phyloP scores from a whole-genome alignment of 2,797 vertebrate species.

The Chromis chromis region DNA sequence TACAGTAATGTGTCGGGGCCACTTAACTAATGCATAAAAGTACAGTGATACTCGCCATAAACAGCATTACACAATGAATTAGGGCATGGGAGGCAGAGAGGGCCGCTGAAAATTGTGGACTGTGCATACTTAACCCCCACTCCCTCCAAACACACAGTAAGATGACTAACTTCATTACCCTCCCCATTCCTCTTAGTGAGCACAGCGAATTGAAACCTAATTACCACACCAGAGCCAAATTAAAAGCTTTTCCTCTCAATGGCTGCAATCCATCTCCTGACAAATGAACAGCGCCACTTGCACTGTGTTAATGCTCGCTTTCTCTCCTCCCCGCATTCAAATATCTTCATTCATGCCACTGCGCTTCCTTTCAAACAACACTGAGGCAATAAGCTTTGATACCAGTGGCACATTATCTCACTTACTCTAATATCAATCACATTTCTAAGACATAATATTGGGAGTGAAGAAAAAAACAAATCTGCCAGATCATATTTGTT shows the following conservation, averaged over 20 bases:
- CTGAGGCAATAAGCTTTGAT: slow-evolving; percentile 54
- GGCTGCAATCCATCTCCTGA: slow-evolving; percentile 81
- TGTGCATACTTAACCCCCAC: slow-evolving; percentile 64
- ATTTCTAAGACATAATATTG: slow-evolving; percentile 34
- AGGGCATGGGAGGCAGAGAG: slow-evolving; percentile 61
- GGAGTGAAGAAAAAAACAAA: slow-evolving; percentile 32
- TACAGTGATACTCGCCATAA: slow-evolving; percentile 81
- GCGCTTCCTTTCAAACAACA: slow-evolving; percentile 55
- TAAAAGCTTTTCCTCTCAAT: slow-evolving; percentile 85
- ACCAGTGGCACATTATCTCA: slow-evolving; percentile 54
- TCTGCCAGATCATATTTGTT: slow-evolving; percentile 42
- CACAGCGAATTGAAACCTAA: slow-evolving; percentile 82
- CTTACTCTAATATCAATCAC: slow-evolving; percentile 59
- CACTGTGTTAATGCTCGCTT: slow-evolving; percentile 61
- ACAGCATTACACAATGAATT: slow-evolving; percentile 84
- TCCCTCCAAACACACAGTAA: slow-evolving; percentile 66
- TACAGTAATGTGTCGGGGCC: slow-evolving; percentile 92
- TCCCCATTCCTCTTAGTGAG: slow-evolving; percentile 80
- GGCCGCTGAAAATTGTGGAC: slow-evolving; percentile 67
- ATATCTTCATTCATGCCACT: slow-evolving; percentile 67
- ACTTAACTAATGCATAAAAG: slow-evolving; percentile 90
- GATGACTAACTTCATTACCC: slow-evolving; percentile 84
- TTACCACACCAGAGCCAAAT: slow-evolving; percentile 84
- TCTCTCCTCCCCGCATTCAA: slow-evolving; percentile 57
- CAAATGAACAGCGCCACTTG: slow-evolving; percentile 77